Percentiles rank a stretch among this genome's conserved stretches.
These are phyloP conservation scores for Nothoprocta perdicaria DNA, from an alignment of 2,113 vertebrate species.

Conservation along the genomic window DNA sequence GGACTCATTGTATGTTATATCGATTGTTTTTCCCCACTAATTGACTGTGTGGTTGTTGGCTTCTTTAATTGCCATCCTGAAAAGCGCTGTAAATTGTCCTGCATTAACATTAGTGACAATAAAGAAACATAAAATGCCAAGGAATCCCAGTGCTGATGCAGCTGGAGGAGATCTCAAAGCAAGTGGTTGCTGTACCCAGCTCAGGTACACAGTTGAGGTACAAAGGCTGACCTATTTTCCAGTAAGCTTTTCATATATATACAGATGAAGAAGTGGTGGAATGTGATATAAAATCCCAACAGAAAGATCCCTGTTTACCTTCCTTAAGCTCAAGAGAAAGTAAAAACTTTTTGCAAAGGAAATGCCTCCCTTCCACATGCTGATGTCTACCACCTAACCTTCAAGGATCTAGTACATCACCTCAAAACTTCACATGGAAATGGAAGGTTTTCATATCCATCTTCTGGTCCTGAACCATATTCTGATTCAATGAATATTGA, in stretches of 20 bases:
- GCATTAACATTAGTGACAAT: conserved; percentile 25
- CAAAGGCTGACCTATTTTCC: not conserved
- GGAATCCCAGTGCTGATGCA: not conserved
- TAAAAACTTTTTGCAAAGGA: not conserved
- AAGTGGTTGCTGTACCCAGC: not conserved
- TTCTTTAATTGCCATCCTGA: conserved; percentile 63
- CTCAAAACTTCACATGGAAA: not conserved
- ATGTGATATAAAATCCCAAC: not conserved
- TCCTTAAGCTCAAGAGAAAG: not conserved
- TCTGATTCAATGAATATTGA: not conserved
- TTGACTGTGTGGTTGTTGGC: conserved; percentile 48
- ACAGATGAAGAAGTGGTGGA: not conserved
- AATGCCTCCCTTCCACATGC: not conserved
- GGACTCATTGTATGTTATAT: conserved; percentile 59
- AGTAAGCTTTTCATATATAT: not conserved
- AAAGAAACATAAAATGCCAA: not conserved
- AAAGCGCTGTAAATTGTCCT: conserved; percentile 53
- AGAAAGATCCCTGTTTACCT: not conserved
- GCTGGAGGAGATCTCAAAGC: not conserved
- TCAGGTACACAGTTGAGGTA: not conserved
- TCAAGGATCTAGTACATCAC: not conserved
- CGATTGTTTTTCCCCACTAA: conserved; percentile 64
- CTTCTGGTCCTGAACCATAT: not conserved
- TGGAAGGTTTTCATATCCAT: fast-evolving
- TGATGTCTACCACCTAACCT: not conserved